These are phyloP conservation scores for Euborellia annulipes DNA, from an alignment of 1,140 invertebrate species.

Conservation along the genomic window DNA sequence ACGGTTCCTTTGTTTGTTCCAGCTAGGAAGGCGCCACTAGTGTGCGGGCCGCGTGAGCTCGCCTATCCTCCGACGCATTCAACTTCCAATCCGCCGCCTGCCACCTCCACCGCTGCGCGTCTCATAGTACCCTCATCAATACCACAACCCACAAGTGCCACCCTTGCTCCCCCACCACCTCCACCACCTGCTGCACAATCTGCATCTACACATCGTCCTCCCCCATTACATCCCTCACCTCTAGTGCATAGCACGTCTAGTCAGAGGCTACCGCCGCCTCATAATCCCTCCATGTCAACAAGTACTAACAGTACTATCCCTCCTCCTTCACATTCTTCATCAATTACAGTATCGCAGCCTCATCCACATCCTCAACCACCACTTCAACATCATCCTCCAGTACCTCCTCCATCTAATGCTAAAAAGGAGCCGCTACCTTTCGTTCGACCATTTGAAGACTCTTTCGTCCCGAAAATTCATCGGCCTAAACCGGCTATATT, in stretches of 20 bases:
- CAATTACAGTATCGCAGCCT: not conserved
- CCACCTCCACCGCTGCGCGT: slow-evolving; percentile 6
- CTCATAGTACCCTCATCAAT: slow-evolving; percentile 9
- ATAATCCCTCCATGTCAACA: not conserved
- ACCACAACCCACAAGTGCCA: slow-evolving; percentile 7
- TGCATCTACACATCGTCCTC: not conserved
- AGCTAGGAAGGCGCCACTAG: slow-evolving; percentile 29
- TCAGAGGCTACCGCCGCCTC: not conserved
- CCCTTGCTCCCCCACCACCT: slow-evolving; percentile 1
- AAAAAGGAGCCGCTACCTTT: slow-evolving; percentile 23
- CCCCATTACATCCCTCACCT: slow-evolving; percentile 5
- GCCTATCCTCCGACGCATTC: slow-evolving; percentile 3
- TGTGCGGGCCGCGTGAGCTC: slow-evolving; percentile 3
- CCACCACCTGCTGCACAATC: slow-evolving; percentile 1
- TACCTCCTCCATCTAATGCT: slow-evolving; percentile 1
- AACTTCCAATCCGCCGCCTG: slow-evolving; percentile 20
- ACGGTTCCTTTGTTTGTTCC: slow-evolving; percentile 25
- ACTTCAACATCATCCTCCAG: slow-evolving; percentile 1
- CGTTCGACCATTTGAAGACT: slow-evolving; percentile 33
- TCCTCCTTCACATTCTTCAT: not conserved
- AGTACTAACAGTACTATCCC: slow-evolving; percentile 2
- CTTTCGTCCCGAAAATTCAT: slow-evolving; percentile 21
- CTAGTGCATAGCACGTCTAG: not conserved
- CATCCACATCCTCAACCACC: not conserved
- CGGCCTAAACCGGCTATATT: slow-evolving; percentile 19